These are phyloP conservation scores for Thalpophila matura DNA, from an alignment of 2,888 invertebrate species.

Conservation along the genomic window DNA sequence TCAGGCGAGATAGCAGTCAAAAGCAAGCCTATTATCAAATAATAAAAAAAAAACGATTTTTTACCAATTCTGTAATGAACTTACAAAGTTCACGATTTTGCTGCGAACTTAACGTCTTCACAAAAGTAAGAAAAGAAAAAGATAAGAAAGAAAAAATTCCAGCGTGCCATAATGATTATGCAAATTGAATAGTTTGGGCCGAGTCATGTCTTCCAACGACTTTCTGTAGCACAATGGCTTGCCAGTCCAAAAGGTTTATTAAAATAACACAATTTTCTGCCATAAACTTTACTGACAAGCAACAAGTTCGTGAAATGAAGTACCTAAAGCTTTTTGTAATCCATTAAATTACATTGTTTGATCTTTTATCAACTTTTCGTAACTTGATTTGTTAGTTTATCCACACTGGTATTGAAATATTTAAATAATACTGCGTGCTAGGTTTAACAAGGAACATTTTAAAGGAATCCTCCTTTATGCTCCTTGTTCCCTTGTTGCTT, in stretches of 20 bases:
- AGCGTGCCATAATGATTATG: constrained; percentile 21
- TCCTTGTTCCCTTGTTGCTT: no score
- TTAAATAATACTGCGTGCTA: no score
- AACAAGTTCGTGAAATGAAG: constrained; percentile 47
- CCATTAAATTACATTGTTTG: constrained; percentile 16
- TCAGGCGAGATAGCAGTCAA: no score
- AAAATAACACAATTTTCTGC: constrained; percentile 26
- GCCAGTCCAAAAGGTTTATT: constrained; percentile 21
- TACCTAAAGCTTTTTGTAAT: constrained; percentile 12
- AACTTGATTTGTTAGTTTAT: no score
- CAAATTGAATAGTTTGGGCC: constrained; percentile 47
- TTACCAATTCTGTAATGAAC: no score
- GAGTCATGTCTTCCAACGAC: constrained; percentile 25
- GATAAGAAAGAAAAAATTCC: background rate
- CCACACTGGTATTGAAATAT: no score
- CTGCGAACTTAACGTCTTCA: background rate
- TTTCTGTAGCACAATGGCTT: constrained; percentile 26
- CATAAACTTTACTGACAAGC: constrained; percentile 33
- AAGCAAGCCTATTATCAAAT: no score
- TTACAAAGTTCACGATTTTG: background rate
- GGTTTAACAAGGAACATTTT: no score
- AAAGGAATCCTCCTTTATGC: no score
- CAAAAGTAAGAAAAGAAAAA: background rate
- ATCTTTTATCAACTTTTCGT: no score
- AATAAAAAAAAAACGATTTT: no score